phyloP scores from a whole-genome alignment of 1,140 invertebrate genomes.

The Drosophila ohnishii region DNA sequence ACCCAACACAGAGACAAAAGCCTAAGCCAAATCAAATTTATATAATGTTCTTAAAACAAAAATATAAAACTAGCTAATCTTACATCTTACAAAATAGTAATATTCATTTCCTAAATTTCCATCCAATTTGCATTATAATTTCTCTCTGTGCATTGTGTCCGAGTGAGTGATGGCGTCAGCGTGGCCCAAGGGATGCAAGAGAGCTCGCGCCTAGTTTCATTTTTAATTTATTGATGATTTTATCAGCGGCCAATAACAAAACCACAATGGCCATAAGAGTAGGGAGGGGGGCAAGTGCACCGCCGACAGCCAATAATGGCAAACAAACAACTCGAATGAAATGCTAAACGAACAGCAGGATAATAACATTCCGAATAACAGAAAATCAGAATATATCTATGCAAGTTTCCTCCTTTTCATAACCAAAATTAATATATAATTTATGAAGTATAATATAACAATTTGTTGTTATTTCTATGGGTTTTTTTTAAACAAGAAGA shows the following conservation, averaged over 20 bases:
- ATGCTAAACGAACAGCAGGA: conserved; percentile 36
- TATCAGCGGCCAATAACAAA: conserved; percentile 68
- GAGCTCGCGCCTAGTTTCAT: conserved; percentile 52
- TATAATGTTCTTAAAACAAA: neutral
- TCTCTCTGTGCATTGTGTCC: conserved; percentile 23
- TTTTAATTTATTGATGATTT: conserved; percentile 75
- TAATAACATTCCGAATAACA: conserved; percentile 21
- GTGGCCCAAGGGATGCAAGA: conserved; percentile 14
- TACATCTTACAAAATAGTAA: neutral
- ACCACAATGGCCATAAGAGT: conserved; percentile 40
- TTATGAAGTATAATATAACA: too few relatives aligned
- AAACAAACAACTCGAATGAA: conserved; percentile 42
- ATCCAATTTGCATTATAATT: neutral
- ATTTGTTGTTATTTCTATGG: neutral
- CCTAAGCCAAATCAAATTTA: neutral
- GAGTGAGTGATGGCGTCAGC: conserved; percentile 49
- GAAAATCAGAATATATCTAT: conserved; percentile 6
- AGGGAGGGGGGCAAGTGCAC: conserved; percentile 1
- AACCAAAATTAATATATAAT: neutral
- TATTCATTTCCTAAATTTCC: neutral
- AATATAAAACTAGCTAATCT: neutral
- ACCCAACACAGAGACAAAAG: conserved; percentile 24
- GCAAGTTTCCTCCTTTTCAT: neutral
- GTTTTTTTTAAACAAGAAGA: too few relatives aligned
- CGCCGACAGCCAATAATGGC: conserved; percentile 24